These are phyloP conservation scores for Oncorhynchus keta DNA, from an alignment of 2,113 vertebrate species.

Conservation along the genomic window DNA sequence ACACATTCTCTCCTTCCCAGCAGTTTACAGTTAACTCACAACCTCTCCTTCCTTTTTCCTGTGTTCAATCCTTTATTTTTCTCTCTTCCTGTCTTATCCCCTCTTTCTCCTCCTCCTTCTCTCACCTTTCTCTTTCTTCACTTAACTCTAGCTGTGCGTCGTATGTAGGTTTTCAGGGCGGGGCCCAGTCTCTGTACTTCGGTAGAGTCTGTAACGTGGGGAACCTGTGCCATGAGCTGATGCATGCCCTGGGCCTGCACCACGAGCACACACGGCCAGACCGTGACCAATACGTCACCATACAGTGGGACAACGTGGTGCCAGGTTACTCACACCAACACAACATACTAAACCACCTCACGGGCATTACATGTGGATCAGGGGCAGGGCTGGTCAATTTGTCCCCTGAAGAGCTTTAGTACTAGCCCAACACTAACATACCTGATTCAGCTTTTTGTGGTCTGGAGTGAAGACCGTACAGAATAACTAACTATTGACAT, in stretches of 20 bases:
- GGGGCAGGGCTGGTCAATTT: too few species aligned
- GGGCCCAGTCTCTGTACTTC: conserved; percentile 31
- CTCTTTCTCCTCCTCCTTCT: not conserved
- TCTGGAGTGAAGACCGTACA: too few species aligned
- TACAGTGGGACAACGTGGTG: conserved; percentile 30
- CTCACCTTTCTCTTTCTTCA: not conserved
- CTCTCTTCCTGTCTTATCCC: not conserved
- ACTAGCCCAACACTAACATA: too few species aligned
- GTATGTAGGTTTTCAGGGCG: conserved; percentile 37
- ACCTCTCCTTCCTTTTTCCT: not conserved
- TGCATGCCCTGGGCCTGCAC: conserved; percentile 50
- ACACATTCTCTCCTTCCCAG: too few species aligned
- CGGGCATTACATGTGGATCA: not conserved
- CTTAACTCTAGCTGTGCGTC: conserved; percentile 42
- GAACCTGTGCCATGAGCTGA: conserved; percentile 53
- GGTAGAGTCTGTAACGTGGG: not conserved
- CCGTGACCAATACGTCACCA: conserved; percentile 32
- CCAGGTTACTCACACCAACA: too few species aligned
- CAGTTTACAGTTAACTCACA: too few species aligned
- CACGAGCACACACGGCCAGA: conserved; percentile 52
- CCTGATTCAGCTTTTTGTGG: too few species aligned
- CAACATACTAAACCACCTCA: not conserved
- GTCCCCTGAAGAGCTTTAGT: too few species aligned
- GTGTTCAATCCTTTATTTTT: not conserved
- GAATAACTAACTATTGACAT: too few species aligned